Evolutionary conservation across 2,888 invertebrate genomes (phyloP), one percentile per base, ranked within the genome.

Genomic region (Paralinhomoeus sp.): DNA sequence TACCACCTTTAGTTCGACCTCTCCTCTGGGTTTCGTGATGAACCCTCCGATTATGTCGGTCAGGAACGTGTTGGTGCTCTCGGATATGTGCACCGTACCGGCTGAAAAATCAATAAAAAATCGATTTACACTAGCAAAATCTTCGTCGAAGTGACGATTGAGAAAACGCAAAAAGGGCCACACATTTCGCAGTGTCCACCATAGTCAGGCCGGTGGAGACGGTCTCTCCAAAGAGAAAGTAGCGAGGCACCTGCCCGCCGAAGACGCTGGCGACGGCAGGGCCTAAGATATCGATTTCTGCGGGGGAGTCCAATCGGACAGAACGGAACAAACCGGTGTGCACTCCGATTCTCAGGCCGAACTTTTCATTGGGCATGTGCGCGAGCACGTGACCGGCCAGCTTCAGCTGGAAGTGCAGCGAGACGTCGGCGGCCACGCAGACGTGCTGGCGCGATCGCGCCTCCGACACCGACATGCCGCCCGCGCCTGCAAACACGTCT

Each of bases 1-100:
- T n/a, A n/a, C n/a, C 27, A 50, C 56, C 47, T 57, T 57, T 35
- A 56, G 47, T 12, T 53, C 51, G 13, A 55, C 51, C 46, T 55
- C 56, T 18, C 57, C 56, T 43, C 57, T 46, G n/a, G 46, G 34
- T 37, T 53, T 53, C 20, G 55, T 57, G 7, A 45, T 44, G 42
- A 50, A 56, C n/a, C 50, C 51, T 15, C 50, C 50, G 36, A 51
- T 47, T 12, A 44, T 36, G 18, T 52, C 46, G 3, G 51, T 50
- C 23, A 50, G 37, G 27, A 36, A 50, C 9, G 37, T 21, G 35
- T 52, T 46, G 13, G 45, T 41, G 18, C 22, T 23, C 22, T 38
- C 45, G 2, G 50, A 50, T 12, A 50, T 41, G 41, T 50, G 50
- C n/a, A 50, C 47, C 27, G 42, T 39, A 1, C 37, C 45, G 17